Evolutionary conservation across 2,888 invertebrate species (phyloP).

Genomic region (Monoplex corrugatus): DNA sequence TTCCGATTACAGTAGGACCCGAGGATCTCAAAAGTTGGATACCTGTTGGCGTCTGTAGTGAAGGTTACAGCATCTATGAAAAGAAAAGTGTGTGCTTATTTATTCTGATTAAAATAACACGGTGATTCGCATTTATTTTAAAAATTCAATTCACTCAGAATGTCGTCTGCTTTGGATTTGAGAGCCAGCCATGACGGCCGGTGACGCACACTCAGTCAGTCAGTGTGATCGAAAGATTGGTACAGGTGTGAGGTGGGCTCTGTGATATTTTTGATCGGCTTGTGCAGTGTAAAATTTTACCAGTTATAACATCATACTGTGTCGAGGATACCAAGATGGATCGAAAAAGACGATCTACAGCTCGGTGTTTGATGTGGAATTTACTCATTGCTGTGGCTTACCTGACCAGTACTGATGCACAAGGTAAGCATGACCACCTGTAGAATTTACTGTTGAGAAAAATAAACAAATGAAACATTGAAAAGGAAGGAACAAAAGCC

Average conservation of each 20-base stretch:
- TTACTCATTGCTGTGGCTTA: not conserved
- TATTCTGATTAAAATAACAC: too few species aligned
- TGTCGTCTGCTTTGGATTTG: not conserved
- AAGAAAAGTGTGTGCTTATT: too few species aligned
- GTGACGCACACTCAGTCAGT: not conserved
- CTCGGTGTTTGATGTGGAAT: not conserved
- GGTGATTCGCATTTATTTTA: too few species aligned
- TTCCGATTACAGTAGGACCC: conserved; percentile 40
- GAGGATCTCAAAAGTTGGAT: too few species aligned
- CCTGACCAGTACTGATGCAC: not conserved
- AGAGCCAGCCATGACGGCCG: not conserved
- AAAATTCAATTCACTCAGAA: not conserved
- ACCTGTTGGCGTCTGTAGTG: too few species aligned
- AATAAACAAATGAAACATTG: too few species aligned
- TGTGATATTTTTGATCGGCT: too few species aligned
- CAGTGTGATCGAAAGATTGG: not conserved
- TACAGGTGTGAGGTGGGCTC: not conserved
- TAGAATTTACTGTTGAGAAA: too few species aligned
- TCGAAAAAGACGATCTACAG: not conserved
- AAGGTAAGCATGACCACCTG: conserved; percentile 36
- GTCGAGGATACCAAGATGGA: not conserved
- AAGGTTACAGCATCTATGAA: too few species aligned
- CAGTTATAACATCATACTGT: not conserved
- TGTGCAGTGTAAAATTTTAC: not conserved
- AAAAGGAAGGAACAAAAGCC: too few species aligned